Conservation (phyloP, 2,113 vertebrate species). For the Perca flavescens region DNA sequence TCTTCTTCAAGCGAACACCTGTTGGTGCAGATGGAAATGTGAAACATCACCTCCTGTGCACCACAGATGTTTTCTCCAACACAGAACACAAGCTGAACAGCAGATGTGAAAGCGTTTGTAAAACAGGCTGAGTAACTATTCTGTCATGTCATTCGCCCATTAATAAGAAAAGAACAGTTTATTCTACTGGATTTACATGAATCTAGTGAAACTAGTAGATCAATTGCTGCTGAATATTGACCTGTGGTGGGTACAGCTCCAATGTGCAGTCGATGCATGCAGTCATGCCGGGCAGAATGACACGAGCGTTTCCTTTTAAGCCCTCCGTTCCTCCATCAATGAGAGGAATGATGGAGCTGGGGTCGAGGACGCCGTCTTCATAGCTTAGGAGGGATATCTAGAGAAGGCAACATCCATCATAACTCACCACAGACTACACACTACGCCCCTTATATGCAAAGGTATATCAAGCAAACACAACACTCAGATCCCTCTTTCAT, state of each 20-base stretch:
- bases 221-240: conserved; percentile 47
- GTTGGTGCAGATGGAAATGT: conserved; percentile 32
- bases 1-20: conserved; percentile 11
- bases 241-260: conserved; percentile 98
- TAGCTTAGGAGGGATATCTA: conserved; percentile 91
- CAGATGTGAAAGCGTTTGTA: conserved; percentile 1
- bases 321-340: conserved; percentile 98
- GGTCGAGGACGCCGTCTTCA: conserved; percentile 93
- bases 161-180: neutral
- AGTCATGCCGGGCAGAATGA: conserved; percentile 97
- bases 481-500: conserved; percentile 15
- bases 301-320: conserved; percentile 98
- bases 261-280: conserved; percentile 97
- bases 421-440: neutral
- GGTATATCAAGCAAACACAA: neutral
- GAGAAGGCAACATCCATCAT: neutral
- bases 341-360: conserved; percentile 95
- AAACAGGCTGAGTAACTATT: neutral
- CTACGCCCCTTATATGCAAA: neutral
- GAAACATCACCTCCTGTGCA: neutral
- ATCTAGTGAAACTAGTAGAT: neutral
- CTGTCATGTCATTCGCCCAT: neutral
- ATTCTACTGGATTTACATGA: neutral
- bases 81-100: neutral
- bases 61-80: conserved; percentile 10